These are phyloP conservation scores for Drosophila borealis DNA, from an alignment of 2,888 invertebrate genomes.

Conservation along the genomic window DNA sequence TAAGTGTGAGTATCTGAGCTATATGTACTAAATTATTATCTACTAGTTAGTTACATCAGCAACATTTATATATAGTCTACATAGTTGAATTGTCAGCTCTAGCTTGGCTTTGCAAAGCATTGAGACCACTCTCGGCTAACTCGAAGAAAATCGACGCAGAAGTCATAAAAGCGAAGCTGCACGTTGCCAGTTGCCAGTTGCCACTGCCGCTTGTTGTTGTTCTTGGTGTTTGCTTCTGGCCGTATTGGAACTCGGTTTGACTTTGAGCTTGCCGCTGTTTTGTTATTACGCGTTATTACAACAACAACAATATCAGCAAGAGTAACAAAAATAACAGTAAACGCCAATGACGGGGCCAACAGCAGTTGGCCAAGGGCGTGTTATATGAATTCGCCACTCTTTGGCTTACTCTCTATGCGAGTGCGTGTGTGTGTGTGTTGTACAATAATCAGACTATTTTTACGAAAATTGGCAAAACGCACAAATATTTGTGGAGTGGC, in stretches of 20 bases:
- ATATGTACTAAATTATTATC: no score
- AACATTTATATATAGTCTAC: no score
- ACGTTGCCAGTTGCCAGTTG: conserved; percentile 55
- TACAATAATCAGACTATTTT: conserved; percentile 70
- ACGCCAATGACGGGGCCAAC: conserved; percentile 45
- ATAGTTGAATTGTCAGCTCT: background rate
- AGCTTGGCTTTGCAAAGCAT: background rate
- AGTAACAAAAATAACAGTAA: conserved; percentile 31
- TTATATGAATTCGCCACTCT: conserved; percentile 31
- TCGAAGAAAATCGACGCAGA: conserved; percentile 28
- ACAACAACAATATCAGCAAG: conserved; percentile 35
- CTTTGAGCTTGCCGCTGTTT: conserved; percentile 42
- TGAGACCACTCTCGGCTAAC: conserved; percentile 42
- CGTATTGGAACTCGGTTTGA: conserved; percentile 60
- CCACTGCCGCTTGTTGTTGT: conserved; percentile 42
- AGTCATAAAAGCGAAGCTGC: conserved; percentile 65
- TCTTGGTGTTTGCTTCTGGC: conserved; percentile 58
- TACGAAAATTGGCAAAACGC: conserved; percentile 70
- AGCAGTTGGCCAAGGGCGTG: conserved; percentile 61
- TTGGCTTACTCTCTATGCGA: conserved; percentile 7
- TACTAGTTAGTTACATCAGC: no score
- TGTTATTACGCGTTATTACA: conserved; percentile 74
- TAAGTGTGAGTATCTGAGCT: no score
- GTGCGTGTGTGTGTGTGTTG: conserved; percentile 27
- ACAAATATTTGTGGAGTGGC: conserved; percentile 58